Base-by-base conservation (phyloP, 2,113 vertebrate genomes). In the Thomomys bottae region DNA sequence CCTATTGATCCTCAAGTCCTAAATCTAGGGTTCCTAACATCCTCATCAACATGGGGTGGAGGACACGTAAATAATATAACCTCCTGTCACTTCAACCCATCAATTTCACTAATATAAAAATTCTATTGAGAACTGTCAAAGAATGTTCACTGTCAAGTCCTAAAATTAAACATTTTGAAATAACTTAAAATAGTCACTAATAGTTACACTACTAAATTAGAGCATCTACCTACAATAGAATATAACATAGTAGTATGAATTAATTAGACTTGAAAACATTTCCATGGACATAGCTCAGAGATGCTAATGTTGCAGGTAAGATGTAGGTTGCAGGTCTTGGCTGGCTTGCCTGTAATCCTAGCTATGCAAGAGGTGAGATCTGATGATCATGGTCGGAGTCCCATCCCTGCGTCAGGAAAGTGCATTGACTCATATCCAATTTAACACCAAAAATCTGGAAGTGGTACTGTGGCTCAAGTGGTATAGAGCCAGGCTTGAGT, bases 11-110 rank as follows among this genome's bases (percentile, higher is more conserved):
- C n/a, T 54, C 24, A 89, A 85, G 93, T 78, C 83, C 78, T 57
- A 84, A 79, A 61, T 59, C 32, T 84, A 38, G 72, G 32, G n/a
- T 73, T 96, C 66, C 92, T 66, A 94, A 94, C 17, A 11, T 93
- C 42, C 11, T 82, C 70, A 87, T 78, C 66, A 76, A 38, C 1
- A 7, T 18, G 21, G 2, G 3, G 3, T 0, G 7, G 2, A 8
- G 12, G 28, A 3, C 4, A 57, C 24, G 9, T 15, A 85, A 88
- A 32, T 1, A n/a, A 80, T n/a, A 38, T 72, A 92, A 34, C 34
- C 34, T 36, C 73, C 45, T 30, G 49, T 81, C 26, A 87, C 23
- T 78, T 88, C 70, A 73, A 91, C 4, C 7, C 57, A 95, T 86
- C 63, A 63, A 76, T 85, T 89, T 78, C 59, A 66, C 49, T 88